Evolutionary conservation across 92 coral and sea anemone genomes (phyloP), one percentile per base, ranked within the genome.

Genomic region (Palythoa grandiflora): DNA sequence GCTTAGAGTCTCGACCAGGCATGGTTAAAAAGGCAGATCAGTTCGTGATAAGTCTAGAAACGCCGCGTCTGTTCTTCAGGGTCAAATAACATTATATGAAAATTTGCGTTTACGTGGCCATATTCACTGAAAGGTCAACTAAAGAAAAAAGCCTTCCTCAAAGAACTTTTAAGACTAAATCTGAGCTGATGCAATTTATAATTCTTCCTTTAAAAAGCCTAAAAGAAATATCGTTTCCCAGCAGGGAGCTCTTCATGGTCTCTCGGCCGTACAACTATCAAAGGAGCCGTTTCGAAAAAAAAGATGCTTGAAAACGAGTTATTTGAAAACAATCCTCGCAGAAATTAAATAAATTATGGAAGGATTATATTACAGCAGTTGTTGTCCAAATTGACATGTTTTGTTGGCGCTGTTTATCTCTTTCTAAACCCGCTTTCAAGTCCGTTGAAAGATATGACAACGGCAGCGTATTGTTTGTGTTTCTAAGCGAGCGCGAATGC

Each of bases 331-430:
- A 75, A 77, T 86, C 57, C 80, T 68, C 35, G 39, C 83, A 81
- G 83, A 91, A 94, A 91, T 89, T 89, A 90, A 93, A 91, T 89
- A 94, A 93, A 94, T 92, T 89, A 92, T 92, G 63, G 84, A 75
- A 90, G 93, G 96, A 94, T 94, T 93, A 91, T 81, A 88, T 94
- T 94, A 48, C 86, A 66, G 73, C 60, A 66, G 85, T 80, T n/a
- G 71, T 35, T 59, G 84, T 60, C 84, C 61, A n/a, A 51, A 66
- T 20, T 68, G 75, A 36, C 36, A 50, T 47, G 71, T 21, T 81
- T 78, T 65, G 47, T 15, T 47, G 66, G 68, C 47, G 14, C 57
- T 19, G 39, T 66, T 66, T 65, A 40, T 81, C 55, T 39, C 12
- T 21, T 55, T 12, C 15, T 17, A 4, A 12, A 9, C 39, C 47